A percentile compares a stretch with the other conserved stretches of the same genome.
Evolutionary conservation across 2,888 invertebrate genomes (phyloP).

Genomic region (Drosophila limbata): DNA sequence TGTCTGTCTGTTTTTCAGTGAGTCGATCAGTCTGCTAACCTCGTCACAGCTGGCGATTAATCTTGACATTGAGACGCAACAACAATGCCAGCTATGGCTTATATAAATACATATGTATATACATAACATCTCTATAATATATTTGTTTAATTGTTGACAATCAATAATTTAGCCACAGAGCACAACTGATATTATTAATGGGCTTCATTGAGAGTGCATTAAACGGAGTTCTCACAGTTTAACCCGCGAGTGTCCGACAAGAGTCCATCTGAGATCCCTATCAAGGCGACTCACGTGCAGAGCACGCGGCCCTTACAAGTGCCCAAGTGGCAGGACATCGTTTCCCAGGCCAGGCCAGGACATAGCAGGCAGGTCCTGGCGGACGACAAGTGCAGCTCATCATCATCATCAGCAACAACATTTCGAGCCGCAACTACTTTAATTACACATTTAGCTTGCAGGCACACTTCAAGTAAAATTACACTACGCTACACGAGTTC

Average conservation of each 20-base stretch:
- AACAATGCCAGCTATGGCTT: constrained; percentile 31
- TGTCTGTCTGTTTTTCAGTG: constrained; percentile 33
- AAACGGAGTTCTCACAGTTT: constrained; percentile 59
- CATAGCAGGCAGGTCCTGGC: constrained; percentile 47
- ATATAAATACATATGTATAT: neutral
- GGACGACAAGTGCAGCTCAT: constrained; percentile 75
- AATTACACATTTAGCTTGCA: constrained; percentile 71
- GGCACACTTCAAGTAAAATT: constrained; percentile 43
- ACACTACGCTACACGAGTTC: constrained; percentile 35
- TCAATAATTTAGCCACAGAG: constrained; percentile 62
- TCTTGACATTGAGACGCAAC: constrained; percentile 78
- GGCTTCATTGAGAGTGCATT: constrained; percentile 27
- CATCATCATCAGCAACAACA: constrained; percentile 31
- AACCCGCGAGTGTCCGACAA: constrained; percentile 39
- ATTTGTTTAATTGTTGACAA: constrained; percentile 58
- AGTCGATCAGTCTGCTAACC: constrained; percentile 60
- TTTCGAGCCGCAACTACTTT: constrained; percentile 68
- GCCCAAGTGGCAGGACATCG: constrained; percentile 74
- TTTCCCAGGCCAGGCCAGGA: constrained; percentile 32
- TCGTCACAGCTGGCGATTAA: constrained; percentile 80
- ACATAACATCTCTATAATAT: constrained; percentile 10
- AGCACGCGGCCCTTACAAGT: constrained; percentile 82
- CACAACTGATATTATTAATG: constrained; percentile 31
- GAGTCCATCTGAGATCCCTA: constrained; percentile 59
- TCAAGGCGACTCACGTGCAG: constrained; percentile 73